Evolutionary conservation across 2,113 vertebrate species (phyloP), one percentile per base, ranked within the genome.

Genomic region (Cyanistes caeruleus): DNA sequence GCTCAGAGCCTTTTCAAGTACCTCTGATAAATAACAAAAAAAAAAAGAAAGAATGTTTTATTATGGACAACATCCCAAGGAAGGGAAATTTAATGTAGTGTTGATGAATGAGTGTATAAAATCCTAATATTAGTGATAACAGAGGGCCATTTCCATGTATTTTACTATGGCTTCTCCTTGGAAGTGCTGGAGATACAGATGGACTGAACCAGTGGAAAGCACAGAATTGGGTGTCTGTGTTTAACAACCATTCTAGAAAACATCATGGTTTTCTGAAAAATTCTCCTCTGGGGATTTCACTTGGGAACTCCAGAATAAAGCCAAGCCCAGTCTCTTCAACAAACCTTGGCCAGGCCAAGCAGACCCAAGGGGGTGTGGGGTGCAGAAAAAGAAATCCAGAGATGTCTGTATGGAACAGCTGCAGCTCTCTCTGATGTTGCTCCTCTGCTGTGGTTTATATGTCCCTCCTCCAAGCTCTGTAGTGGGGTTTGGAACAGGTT

Each of bases 321-420:
- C 23, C 59, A 53, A n/a, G 13, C 14, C 48, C 11, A 21, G 5
- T 3, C 11, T 60, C 35, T 55, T 28, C 16, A 75, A 27, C 19
- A 72, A 31, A 78, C 17, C 35, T 67, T 70, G 46, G 21, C n/a
- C 41, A 23, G 20, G 9, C 68, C 46, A n/a, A 55, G 15, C 20
- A 67, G 65, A 89, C 13, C 55, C 41, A 39, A 1, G 0, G 1
- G 53, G 17, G 2, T 2, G 0, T 56, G 27, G 22, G 44, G 17
- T 30, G 39, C 35, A 58, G 59, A 11, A 39, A 28, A 33, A 33
- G 15, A 41, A 64, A 51, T 8, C 28, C 30, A 39, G 48, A 27
- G 37, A 11, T 18, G 35, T 41, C 64, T 53, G 46, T 28, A 15
- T 2, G 18, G 46, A 49, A 28, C 1, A 30, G 23, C 59, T 88